Base-by-base conservation (phyloP, 2,113 vertebrate genomes). In the Corythaixoides concolor region DNA sequence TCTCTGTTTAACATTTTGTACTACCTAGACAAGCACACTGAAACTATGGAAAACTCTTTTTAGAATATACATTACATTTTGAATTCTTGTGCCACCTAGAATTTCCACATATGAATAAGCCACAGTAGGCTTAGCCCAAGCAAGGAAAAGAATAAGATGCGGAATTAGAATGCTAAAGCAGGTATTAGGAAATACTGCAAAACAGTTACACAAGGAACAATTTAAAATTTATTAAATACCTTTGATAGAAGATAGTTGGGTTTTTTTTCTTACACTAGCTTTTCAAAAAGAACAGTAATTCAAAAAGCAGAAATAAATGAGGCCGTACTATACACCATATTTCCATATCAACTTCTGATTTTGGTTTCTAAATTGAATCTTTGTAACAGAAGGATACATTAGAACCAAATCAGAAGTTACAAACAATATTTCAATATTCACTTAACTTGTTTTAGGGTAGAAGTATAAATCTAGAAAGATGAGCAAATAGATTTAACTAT, bases 161-260 rank as follows among this genome's bases (percentile, higher is more conserved):
- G 37, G 63, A 70, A 45, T 41, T 45, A n/a, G 32, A 78, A 79
- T 67, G 30, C 5, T 55, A 59, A 67, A 90, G 15, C 6, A 28
- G 8, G 7, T n/a, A 75, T 45, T 20, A 47, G 33, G 74, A 90
- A 11, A 19, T 33, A 69, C 4, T 58, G 11, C 2, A 47, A 37
- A 88, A 41, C 19, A 20, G 5, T 47, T 88, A 52, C 35, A 20
- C 12, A 79, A 56, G 11, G 5, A 5, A 39, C 5, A 0, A 43
- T 58, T 68, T 73, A 62, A 83, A 82, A 60, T n/a, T 41, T 79
- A 82, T 28, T 9, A 82, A 67, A 39, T 4, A 13, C 3, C 22
- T 79, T 59, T 21, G 12, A 16, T 8, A 26, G 39, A 83, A 80
- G 27, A 30, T 1, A 8, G n/a, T n/a, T n/a, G n/a, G 1, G 0